These are phyloP conservation scores for Hypotaenidia philippensis DNA, from an alignment of 2,797 vertebrate genomes.

Conservation along the genomic window DNA sequence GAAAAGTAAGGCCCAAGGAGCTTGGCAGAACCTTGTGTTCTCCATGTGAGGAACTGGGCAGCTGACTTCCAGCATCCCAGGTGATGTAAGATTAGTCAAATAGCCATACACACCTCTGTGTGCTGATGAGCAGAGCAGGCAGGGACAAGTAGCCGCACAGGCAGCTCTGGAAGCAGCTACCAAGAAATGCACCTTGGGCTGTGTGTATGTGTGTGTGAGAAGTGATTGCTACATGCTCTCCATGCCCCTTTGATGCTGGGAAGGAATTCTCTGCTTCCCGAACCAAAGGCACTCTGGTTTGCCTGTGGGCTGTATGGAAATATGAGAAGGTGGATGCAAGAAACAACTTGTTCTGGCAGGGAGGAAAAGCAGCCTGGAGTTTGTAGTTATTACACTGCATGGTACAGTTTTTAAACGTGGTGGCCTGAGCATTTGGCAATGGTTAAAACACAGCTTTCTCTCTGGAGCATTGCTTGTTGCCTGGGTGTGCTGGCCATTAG, in stretches of 20 bases:
- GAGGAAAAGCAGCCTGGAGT: constrained; percentile 8
- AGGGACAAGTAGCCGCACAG: neutral
- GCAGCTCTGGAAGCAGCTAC: neutral
- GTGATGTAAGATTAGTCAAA: constrained; percentile 45
- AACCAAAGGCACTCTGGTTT: neutral
- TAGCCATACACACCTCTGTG: neutral
- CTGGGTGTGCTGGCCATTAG: neutral
- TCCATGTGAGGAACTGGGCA: neutral
- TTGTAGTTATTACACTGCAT: neutral
- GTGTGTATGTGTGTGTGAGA: neutral
- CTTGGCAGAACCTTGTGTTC: neutral
- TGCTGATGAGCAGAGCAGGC: constrained; percentile 11
- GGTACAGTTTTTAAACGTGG: neutral
- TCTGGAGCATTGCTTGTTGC: neutral
- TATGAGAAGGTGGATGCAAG: constrained; percentile 43
- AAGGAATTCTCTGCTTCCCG: neutral
- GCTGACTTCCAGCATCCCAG: constrained; percentile 43
- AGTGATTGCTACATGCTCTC: neutral
- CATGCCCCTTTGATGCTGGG: neutral
- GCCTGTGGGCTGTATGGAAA: constrained; percentile 31
- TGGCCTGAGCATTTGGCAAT: neutral
- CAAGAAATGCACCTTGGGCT: neutral
- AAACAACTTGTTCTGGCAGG: constrained; percentile 25
- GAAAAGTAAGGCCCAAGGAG: constrained; percentile 29
- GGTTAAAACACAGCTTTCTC: neutral